Conservation (phyloP, 1,140 invertebrate genomes). For the Phortica variegata region DNA sequence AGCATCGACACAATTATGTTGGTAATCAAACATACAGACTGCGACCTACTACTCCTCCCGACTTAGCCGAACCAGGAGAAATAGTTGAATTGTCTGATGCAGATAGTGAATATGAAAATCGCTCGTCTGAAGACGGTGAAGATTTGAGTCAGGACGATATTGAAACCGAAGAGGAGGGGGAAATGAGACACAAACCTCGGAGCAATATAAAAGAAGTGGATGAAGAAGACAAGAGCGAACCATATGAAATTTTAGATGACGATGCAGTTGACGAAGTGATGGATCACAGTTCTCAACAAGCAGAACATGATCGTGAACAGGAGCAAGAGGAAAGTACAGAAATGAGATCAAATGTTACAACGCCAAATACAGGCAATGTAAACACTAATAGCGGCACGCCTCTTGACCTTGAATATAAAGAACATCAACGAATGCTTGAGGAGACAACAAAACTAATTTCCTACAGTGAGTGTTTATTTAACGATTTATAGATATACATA, state of each 20-base stretch:
- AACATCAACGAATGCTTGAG: constrained; percentile 37
- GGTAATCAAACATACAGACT: constrained; percentile 15
- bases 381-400: constrained; percentile 33
- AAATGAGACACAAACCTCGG: constrained; percentile 5
- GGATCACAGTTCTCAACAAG: too few relatives aligned
- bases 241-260: constrained; percentile 1
- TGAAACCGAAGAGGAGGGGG: constrained; percentile 5
- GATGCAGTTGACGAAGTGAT: constrained; percentile 2
- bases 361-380: constrained; percentile 21
- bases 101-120: constrained; percentile 25
- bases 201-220: neutral
- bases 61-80: constrained; percentile 10
- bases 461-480: constrained; percentile 32
- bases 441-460: constrained; percentile 37
- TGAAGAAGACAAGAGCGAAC: neutral
- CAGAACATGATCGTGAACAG: constrained; percentile 10
- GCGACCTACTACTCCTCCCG: constrained; percentile 12
- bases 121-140: constrained; percentile 10
- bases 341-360: constrained; percentile 5
- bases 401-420: constrained; percentile 35
- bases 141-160: constrained; percentile 6
- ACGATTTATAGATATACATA: too few relatives aligned
- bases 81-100: constrained; percentile 29
- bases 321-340: constrained; percentile 21
- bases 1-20: constrained; percentile 1